Base-by-base conservation (phyloP, 2,113 vertebrate genomes). In the Heteronetta atricapilla region DNA sequence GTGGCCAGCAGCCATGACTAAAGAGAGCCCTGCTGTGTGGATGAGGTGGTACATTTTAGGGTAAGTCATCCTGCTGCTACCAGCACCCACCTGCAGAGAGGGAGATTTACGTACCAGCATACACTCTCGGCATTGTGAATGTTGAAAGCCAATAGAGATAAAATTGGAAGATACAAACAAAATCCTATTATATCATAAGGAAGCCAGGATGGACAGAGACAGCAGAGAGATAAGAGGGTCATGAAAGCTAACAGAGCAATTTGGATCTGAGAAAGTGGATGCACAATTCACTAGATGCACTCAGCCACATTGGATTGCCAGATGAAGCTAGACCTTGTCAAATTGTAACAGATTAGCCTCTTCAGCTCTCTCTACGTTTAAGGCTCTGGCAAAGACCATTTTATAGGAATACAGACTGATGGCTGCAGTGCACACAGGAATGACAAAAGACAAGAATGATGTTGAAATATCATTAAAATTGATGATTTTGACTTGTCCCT, bases 381-480 rank as follows among this genome's bases (percentile, higher is more conserved):
- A 94, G 44, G 40, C 87, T 93, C 82, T 95, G 91, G 84, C 75
- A 91, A 2, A 1, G 86, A 77, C 67, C 44, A 10, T 78, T 95
- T 92, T 50, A 91, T 78, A 73, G 77, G 85, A 94, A 93, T 75
- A 62, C 1, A 92, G 84, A 94, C 70, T 95, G 94, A 91, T 96
- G 89, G 58, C 63, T 95, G 67, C 75, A 85, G 33, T 23, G 28
- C 42, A 80, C 72, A 70, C 31, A 66, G 89, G 78, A 93, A 85
- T 88, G 96, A 91, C 87, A 93, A 36, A 73, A 67, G 50, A 89
- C 69, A 59, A 87, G 40, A 56, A 87, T 91, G 84, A 92, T 87
- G 70, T 84, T 91, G 75, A 86, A 95, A 91, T 77, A 73, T 92
- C 81, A 94, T 95, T 87, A 93, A 93, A 96, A 95, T 93, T 82